A percentile compares a stretch with the other conserved stretches of the same genome.
Conservation (phyloP, 1,140 invertebrate genomes). For the Trichonephila inaurata region DNA sequence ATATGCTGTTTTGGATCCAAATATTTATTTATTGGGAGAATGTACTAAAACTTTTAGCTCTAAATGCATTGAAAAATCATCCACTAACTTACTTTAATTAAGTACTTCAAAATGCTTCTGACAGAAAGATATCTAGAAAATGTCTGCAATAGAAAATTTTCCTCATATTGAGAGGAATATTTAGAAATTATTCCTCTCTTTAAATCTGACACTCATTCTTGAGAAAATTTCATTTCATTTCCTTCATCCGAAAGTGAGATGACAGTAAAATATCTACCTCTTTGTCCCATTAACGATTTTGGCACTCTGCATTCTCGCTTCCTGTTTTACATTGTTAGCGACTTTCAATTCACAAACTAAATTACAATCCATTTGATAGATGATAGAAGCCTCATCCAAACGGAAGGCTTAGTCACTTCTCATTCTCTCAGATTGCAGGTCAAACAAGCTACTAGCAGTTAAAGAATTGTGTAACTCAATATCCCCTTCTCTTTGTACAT, state of each 20-base stretch:
- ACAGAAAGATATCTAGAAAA: too few species aligned
- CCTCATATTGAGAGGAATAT: too few species aligned
- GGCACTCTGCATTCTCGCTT: background rate
- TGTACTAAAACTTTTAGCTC: too few species aligned
- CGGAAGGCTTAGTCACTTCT: background rate
- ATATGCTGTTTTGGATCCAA: too few species aligned
- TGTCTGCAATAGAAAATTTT: too few species aligned
- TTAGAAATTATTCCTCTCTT: too few species aligned
- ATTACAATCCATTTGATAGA: conserved; percentile 5
- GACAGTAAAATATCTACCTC: background rate
- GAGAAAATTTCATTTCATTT: too few species aligned
- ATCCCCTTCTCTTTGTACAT: background rate
- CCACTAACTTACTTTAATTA: too few species aligned
- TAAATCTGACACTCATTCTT: too few species aligned
- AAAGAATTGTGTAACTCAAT: background rate
- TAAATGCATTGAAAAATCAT: too few species aligned
- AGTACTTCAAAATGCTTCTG: too few species aligned
- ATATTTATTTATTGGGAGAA: too few species aligned
- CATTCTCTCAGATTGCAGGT: background rate
- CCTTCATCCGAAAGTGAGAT: background rate
- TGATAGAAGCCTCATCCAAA: background rate
- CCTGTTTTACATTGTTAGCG: background rate
- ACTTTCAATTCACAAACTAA: background rate
- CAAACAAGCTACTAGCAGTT: background rate
- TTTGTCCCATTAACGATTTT: background rate